These are phyloP conservation scores for Penaeus monodon DNA, from an alignment of 2,888 invertebrate species.

Conservation along the genomic window DNA sequence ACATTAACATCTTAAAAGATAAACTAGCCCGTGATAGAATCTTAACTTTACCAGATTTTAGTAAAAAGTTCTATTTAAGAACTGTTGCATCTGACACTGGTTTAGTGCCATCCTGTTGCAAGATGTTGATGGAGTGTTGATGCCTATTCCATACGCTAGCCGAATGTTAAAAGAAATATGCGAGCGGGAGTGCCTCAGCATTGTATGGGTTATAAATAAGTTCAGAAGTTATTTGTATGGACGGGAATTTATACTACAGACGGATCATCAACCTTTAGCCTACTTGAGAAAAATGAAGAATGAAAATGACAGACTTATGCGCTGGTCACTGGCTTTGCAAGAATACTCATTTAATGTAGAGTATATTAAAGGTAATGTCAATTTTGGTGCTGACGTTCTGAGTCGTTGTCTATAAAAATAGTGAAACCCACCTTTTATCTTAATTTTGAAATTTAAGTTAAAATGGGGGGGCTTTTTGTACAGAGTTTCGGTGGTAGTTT, in stretches of 20 bases:
- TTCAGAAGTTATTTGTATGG: slow-evolving; percentile 66
- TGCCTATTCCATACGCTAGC: slow-evolving; percentile 25
- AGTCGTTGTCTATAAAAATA: no score
- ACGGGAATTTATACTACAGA: slow-evolving; percentile 65
- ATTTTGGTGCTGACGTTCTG: no score
- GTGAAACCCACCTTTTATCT: no score
- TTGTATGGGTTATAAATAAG: slow-evolving; percentile 66
- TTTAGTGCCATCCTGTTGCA: slow-evolving; percentile 1
- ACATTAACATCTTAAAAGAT: not conserved
- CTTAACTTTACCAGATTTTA: not conserved
- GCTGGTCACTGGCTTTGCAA: slow-evolving; percentile 64
- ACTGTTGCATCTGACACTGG: slow-evolving; percentile 13
- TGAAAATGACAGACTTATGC: slow-evolving; percentile 61
- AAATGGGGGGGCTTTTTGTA: no score
- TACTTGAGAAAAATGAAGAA: slow-evolving; percentile 62
- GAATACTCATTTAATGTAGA: not conserved
- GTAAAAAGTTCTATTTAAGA: not conserved
- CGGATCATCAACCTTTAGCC: slow-evolving; percentile 65
- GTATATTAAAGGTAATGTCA: no score
- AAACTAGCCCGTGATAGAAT: not conserved
- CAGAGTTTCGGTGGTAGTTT: slow-evolving; percentile 40
- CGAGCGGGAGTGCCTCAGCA: slow-evolving; percentile 66
- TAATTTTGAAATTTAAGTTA: no score
- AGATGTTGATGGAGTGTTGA: not conserved
- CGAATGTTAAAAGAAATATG: slow-evolving; percentile 20